A percentile compares a stretch with the other conserved stretches of the same genome.
Evolutionary conservation across 2,113 vertebrate species (phyloP).

Genomic region (Nycticorax nycticorax): DNA sequence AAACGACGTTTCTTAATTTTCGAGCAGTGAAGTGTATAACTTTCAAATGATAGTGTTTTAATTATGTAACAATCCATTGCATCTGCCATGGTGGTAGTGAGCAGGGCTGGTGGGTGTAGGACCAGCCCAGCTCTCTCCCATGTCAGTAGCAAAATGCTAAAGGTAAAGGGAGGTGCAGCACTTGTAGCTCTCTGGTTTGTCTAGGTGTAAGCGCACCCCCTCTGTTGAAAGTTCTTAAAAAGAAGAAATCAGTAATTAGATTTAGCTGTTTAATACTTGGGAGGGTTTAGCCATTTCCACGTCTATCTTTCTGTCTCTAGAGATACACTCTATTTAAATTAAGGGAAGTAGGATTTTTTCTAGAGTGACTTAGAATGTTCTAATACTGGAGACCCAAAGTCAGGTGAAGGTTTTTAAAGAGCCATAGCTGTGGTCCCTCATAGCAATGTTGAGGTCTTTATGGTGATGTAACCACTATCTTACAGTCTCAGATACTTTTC

Average conservation of each 20-base stretch:
- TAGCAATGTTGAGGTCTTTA: rapidly evolving
- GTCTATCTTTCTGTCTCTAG: background rate
- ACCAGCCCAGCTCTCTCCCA: rapidly evolving
- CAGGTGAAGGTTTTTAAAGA: background rate
- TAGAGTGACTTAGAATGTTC: background rate
- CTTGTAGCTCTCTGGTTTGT: background rate
- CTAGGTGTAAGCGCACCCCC: rapidly evolving
- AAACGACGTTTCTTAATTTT: background rate
- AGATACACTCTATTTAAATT: rapidly evolving
- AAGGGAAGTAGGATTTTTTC: background rate
- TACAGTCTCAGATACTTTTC: background rate
- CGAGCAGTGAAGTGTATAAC: background rate
- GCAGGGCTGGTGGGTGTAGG: rapidly evolving
- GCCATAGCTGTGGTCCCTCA: rapidly evolving
- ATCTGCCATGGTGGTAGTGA: background rate
- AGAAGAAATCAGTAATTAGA: background rate
- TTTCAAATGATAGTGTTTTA: background rate
- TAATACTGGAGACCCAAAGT: background rate
- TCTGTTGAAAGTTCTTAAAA: background rate
- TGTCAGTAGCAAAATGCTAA: background rate
- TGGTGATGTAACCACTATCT: rapidly evolving
- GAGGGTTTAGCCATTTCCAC: background rate
- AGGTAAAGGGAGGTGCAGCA: background rate
- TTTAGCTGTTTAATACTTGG: background rate
- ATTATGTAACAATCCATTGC: background rate